A percentile compares a stretch with the other conserved stretches of the same genome.
Evolutionary conservation across 2,888 invertebrate species (phyloP).

Genomic region (Leptinotarsa haldemani): DNA sequence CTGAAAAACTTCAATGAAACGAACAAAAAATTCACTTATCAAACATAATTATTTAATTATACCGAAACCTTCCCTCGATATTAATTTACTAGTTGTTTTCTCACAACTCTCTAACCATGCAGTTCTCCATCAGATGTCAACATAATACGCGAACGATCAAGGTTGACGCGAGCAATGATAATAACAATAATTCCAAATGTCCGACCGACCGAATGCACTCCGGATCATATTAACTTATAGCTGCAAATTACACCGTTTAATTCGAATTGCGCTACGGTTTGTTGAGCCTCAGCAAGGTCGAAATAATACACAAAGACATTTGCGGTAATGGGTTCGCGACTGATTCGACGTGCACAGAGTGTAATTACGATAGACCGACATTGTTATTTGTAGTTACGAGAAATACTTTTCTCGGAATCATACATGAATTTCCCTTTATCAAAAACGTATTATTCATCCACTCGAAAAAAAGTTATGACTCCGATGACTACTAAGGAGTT

Average conservation of each 20-base stretch:
- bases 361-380: conserved; percentile 8
- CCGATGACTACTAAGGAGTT: no score
- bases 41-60: no score
- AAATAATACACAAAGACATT: conserved; percentile 43
- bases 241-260: conserved; percentile 49
- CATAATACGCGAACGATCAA: conserved; percentile 4
- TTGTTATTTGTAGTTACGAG: neutral
- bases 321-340: conserved; percentile 41
- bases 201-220: neutral
- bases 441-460: no score
- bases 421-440: no score
- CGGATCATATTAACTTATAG: conserved; percentile 42
- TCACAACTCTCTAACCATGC: no score
- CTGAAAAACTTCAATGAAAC: no score
- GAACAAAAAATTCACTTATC: no score
- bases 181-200: conserved; percentile 14
- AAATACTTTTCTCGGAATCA: neutral
- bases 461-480: no score
- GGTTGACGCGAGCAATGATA: conserved; percentile 14
- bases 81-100: no score
- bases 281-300: conserved; percentile 44
- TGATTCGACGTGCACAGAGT: conserved; percentile 33
- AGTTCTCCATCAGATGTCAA: conserved; percentile 3
- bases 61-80: no score
- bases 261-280: conserved; percentile 45